Base-by-base conservation (phyloP, 2,888 invertebrate species). In the Piscicola geometra region DNA sequence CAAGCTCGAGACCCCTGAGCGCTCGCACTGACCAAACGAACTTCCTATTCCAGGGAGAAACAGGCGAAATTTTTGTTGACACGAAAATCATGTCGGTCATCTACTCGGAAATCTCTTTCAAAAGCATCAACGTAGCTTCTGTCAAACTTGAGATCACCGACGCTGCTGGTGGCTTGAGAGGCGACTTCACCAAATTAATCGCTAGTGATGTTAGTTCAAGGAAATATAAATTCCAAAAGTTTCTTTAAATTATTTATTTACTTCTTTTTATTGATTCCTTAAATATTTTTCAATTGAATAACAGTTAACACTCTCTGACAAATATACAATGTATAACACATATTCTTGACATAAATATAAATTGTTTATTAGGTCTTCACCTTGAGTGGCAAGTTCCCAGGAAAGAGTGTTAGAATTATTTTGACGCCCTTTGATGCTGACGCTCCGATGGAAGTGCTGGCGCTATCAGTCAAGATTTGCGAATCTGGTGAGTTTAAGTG, bases 341-440 rank as follows among this genome's bases (percentile, higher is more conserved):
- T n/a, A n/a, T n/a, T n/a, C n/a, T n/a, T n/a, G n/a, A n/a, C n/a
- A n/a, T n/a, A n/a, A n/a, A n/a, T n/a, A n/a, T n/a, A n/a, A n/a
- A n/a, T n/a, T n/a, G n/a, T n/a, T n/a, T n/a, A n/a, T n/a, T 9
- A 73, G 73, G 60, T 73, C 25, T 56, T 73, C 64, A 35, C n/a
- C 33, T n/a, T 73, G 33, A 64, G 28, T 60, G 73, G 64, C 9
- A 21, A 64, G 41, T 73, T 64, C 36, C 30, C 73, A 21, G 73
- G 73, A 33, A 56, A 32, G 52, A 36, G 18, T 18, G 36, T 73
- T 1, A 28, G 25, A 1, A 64, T 73, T 30, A 60, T n/a, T 18
- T 33, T 73, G 1, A 32, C 32, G 21, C 64, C 73, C 21, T 9
- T 33, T 21, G 41, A 64, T 28, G 15, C 60, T 15, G 33, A 18